Evolutionary conservation across 2,797 vertebrate genomes (phyloP).

Genomic region (Xenops minutus): DNA sequence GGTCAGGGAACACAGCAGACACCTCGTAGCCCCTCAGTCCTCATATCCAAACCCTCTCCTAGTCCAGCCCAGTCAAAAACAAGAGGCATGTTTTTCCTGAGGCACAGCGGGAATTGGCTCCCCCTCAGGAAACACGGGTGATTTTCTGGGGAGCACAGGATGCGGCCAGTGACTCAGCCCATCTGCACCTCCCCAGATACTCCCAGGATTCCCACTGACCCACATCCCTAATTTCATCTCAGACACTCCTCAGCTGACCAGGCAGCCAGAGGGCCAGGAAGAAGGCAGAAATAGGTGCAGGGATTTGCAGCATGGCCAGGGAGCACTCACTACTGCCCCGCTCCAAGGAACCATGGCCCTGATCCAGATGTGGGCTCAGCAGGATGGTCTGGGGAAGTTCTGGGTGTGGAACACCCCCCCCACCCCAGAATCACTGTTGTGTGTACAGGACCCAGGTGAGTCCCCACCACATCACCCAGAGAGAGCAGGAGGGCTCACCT

Average conservation of each 20-base stretch:
- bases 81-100: accelerated
- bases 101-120: not conserved
- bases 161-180: not conserved
- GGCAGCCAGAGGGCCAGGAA: not conserved
- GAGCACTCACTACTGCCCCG: not conserved
- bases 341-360: not conserved
- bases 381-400: accelerated
- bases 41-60: accelerated
- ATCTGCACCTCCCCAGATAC: not conserved
- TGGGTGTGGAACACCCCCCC: not conserved
- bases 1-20: not conserved
- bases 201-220: not conserved
- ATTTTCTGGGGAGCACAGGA: not conserved
- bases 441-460: accelerated
- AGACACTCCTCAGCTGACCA: accelerated
- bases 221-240: not conserved
- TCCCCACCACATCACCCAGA: accelerated
- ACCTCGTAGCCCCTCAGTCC: accelerated
- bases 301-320: accelerated
- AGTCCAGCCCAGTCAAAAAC: not conserved
- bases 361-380: accelerated
- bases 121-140: not conserved
- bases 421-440: accelerated
- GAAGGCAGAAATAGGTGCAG: accelerated
- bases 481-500: not conserved